Evolutionary conservation across 2,113 vertebrate species (phyloP).

Genomic region (Laticauda laticaudata): DNA sequence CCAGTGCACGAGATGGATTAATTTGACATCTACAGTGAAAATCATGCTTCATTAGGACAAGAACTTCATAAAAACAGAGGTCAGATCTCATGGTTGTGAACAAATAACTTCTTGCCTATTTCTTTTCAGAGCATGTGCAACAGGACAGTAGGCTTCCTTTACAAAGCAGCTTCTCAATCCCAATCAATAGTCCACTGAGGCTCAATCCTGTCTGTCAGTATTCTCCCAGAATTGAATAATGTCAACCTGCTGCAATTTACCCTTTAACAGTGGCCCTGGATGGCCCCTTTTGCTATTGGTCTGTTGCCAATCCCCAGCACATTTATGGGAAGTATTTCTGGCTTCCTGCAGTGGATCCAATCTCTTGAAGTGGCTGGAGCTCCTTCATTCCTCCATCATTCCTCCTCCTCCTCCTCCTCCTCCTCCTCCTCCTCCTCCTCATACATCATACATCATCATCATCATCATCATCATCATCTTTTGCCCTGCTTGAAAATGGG

Average conservation of each 20-base stretch:
- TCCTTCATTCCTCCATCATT: no score
- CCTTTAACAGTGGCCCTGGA: conserved; percentile 28
- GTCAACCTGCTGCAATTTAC: conserved; percentile 27
- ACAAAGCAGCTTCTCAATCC: background rate
- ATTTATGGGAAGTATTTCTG: conserved; percentile 39
- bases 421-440: no score
- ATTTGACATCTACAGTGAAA: background rate
- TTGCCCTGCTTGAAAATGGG: conserved; percentile 26
- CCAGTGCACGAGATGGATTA: accelerated
- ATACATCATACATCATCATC: no score
- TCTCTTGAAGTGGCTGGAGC: conserved; percentile 43
- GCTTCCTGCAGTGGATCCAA: conserved; percentile 19
- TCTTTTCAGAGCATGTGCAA: conserved; percentile 32
- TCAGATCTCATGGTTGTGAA: accelerated
- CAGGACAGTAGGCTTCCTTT: conserved; percentile 17
- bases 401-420: no score
- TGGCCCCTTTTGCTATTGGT: conserved; percentile 24
- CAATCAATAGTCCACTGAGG: background rate
- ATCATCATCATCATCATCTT: no score
- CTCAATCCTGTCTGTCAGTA: background rate
- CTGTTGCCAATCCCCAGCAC: conserved; percentile 20
- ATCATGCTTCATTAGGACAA: accelerated
- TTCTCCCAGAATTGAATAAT: conserved; percentile 36
- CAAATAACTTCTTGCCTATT: background rate
- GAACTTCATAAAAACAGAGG: background rate